A percentile compares a stretch with the other conserved stretches of the same genome.
Evolutionary conservation across 2,888 invertebrate species (phyloP).

Genomic region (Agriopis marginaria): DNA sequence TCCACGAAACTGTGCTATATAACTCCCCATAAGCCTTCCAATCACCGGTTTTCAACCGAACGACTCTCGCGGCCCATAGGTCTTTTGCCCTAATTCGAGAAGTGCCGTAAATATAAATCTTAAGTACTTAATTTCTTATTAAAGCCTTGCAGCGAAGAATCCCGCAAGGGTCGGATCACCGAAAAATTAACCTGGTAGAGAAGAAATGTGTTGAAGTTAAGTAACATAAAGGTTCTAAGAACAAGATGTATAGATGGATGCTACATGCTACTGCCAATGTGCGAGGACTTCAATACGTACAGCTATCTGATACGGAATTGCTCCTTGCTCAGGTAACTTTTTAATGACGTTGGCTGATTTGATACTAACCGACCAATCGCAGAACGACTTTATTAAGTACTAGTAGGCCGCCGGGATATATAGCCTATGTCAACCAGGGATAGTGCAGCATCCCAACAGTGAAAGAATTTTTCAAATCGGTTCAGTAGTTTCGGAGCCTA

Average conservation of each 20-base stretch:
- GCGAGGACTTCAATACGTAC: neutral
- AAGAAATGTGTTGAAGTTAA: neutral
- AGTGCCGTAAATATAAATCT: conserved; percentile 53
- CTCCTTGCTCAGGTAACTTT: neutral
- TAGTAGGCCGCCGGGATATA: too few species aligned
- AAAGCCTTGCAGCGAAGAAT: conserved; percentile 32
- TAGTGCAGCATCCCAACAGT: too few species aligned
- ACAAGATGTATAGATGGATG: too few species aligned
- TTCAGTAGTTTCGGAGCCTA: too few species aligned
- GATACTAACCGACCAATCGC: neutral
- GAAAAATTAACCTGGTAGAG: conserved; percentile 7
- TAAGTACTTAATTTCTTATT: conserved; percentile 40
- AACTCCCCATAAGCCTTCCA: conserved; percentile 41
- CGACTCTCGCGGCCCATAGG: conserved; percentile 33
- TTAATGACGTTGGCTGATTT: neutral
- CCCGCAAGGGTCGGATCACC: neutral
- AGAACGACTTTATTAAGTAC: neutral
- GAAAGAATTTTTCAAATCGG: too few species aligned
- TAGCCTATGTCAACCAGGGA: too few species aligned
- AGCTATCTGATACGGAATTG: neutral
- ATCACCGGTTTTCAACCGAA: conserved; percentile 37
- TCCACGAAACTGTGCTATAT: conserved; percentile 15
- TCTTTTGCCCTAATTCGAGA: conserved; percentile 39
- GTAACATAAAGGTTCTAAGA: neutral
- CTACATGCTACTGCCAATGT: too few species aligned